Conservation (phyloP, 2,888 invertebrate species). For the Antheraea assamensis region DNA sequence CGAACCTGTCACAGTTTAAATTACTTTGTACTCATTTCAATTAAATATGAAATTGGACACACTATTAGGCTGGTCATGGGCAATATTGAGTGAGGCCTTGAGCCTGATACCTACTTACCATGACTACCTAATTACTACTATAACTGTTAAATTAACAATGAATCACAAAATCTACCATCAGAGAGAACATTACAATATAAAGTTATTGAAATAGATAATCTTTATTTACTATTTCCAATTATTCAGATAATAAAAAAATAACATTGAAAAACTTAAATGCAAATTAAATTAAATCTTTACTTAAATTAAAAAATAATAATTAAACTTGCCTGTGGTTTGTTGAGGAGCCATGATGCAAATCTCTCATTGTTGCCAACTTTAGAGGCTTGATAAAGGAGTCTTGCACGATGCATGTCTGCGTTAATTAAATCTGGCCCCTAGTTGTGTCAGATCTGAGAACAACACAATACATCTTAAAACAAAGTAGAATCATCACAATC, state of each 20-base stretch:
- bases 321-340: constrained; percentile 78
- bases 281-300: neutral
- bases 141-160: neutral
- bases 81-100: constrained; percentile 22
- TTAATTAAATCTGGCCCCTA: constrained; percentile 43
- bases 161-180: constrained; percentile 2
- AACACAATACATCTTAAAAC: constrained; percentile 27
- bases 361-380: constrained; percentile 85
- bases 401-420: constrained; percentile 89
- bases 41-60: neutral
- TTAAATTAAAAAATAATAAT: neutral
- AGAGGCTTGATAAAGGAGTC: constrained; percentile 86
- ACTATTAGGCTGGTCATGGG: neutral
- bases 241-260: no score
- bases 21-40: neutral
- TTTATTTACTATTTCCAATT: no score
- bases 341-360: constrained; percentile 91
- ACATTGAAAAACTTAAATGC: neutral
- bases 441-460: constrained; percentile 59
- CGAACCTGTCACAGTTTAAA: neutral
- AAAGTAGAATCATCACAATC: no score
- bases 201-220: no score
- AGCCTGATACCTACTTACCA: constrained; percentile 15
- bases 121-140: constrained; percentile 14
- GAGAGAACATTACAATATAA: neutral